Conservation (phyloP, 2,888 invertebrate genomes). For the Lydus trimaculatus region DNA sequence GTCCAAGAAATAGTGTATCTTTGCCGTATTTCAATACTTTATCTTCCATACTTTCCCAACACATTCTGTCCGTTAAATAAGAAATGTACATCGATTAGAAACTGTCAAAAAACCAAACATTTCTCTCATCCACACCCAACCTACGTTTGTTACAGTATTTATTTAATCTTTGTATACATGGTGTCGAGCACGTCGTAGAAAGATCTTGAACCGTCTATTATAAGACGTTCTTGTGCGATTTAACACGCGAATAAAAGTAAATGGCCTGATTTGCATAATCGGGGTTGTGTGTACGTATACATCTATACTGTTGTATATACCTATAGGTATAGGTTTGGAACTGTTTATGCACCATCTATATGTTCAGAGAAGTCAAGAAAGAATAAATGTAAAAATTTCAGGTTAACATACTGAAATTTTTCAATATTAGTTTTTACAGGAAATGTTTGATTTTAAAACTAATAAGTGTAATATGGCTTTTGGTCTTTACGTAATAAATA, state of each 20-base stretch:
- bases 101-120: not conserved
- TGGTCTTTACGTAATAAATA: slow-evolving; percentile 19
- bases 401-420: not conserved
- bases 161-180: slow-evolving; percentile 30
- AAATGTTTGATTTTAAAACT: not conserved
- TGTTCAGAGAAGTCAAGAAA: not conserved
- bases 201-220: slow-evolving; percentile 24
- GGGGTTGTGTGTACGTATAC: slow-evolving; percentile 34
- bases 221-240: slow-evolving; percentile 35
- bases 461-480: slow-evolving; percentile 3
- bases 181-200: slow-evolving; percentile 30
- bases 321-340: no score
- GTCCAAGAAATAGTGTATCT: no score
- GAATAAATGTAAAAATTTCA: not conserved
- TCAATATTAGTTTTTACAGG: not conserved
- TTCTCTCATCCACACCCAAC: not conserved
- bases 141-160: slow-evolving; percentile 17
- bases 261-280: slow-evolving; percentile 45
- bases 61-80: not conserved
- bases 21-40: no score
- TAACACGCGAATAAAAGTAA: slow-evolving; percentile 42
- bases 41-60: not conserved
- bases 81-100: not conserved
- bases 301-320: no score
- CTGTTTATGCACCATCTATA: no score